These are phyloP conservation scores for Schizopygopsis pylzovi DNA, from an alignment of 2,797 vertebrate genomes.

Conservation along the genomic window DNA sequence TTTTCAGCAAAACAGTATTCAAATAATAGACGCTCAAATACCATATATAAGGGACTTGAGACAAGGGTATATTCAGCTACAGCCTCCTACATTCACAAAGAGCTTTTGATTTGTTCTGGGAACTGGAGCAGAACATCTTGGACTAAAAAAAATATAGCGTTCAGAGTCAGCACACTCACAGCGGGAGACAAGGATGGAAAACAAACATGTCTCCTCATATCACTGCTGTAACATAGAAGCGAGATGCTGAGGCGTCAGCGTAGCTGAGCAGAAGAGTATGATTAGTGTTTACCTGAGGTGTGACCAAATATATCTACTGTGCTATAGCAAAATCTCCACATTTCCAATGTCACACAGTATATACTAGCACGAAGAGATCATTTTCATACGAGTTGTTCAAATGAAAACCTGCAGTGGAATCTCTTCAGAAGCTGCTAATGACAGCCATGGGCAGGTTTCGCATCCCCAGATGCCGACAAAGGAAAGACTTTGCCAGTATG, in stretches of 20 bases:
- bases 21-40: background rate
- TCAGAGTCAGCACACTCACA: constrained; percentile 36
- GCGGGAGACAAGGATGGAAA: constrained; percentile 21
- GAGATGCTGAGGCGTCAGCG: background rate
- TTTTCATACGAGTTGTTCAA: background rate
- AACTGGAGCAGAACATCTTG: constrained; percentile 55
- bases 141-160: constrained; percentile 42
- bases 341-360: background rate
- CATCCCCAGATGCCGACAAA: constrained; percentile 29
- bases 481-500: constrained; percentile 15
- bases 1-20: background rate
- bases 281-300: constrained; percentile 21
- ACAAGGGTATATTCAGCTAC: constrained; percentile 1
- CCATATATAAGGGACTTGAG: background rate
- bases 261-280: background rate
- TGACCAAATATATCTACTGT: background rate
- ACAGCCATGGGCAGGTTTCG: constrained; percentile 3
- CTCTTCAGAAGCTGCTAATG: constrained; percentile 13
- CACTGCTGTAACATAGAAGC: background rate
- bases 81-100: constrained; percentile 49
- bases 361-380: background rate
- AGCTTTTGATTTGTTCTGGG: constrained; percentile 48
- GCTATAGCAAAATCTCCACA: background rate
- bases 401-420: constrained; percentile 23
- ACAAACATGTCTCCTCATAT: constrained; percentile 37